Evolutionary conservation across 1,140 invertebrate genomes (phyloP), one percentile per base, ranked within the genome.

Genomic region (Ericerus pela): DNA sequence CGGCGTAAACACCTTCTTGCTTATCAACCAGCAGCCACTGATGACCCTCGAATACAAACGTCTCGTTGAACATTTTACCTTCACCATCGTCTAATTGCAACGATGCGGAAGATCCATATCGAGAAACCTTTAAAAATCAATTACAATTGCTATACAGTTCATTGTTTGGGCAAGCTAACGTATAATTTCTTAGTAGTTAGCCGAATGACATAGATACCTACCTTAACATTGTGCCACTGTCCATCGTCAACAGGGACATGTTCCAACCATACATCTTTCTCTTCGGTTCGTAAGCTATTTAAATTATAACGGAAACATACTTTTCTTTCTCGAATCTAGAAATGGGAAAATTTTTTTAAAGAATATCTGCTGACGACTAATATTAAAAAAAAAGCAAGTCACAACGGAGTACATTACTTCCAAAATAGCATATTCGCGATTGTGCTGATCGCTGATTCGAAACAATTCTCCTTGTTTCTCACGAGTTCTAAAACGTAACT

Each of bases 11-110:
- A 8, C 89, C 90, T 69, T 93, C 88, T 66, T 94, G 88, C 64
- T 93, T 94, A 64, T 94, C 90, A 24, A 95, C 89, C 51, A 89
- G 67, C 55, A 94, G 72, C 82, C 88, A 88, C 63, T 94, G 90
- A 67, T 94, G 90, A 1, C 90, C 88, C 58, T 82, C 79, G 65
- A 92, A 93, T 22, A 79, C 81, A 65, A 92, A 91, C 0, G 90
- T 91, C 69, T 96, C 91, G 67, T 95, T 96, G 70, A 90, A 96
- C 58, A 91, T 76, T 60, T 89, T 73, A 0, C 93, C 93, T 74
- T 97, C 93, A 2, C 94, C 94, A 12, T 90, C 90, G 69, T 98
- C 94, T 37, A 97, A 71, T 66, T 90, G 88, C 38, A 98, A 69
- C 11, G 85, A 90, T n/a, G 94, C 91, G 5, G 90, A 88, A 30